phyloP scores from a whole-genome alignment of 2,888 invertebrate genomes.

The Morinoia aosen region DNA sequence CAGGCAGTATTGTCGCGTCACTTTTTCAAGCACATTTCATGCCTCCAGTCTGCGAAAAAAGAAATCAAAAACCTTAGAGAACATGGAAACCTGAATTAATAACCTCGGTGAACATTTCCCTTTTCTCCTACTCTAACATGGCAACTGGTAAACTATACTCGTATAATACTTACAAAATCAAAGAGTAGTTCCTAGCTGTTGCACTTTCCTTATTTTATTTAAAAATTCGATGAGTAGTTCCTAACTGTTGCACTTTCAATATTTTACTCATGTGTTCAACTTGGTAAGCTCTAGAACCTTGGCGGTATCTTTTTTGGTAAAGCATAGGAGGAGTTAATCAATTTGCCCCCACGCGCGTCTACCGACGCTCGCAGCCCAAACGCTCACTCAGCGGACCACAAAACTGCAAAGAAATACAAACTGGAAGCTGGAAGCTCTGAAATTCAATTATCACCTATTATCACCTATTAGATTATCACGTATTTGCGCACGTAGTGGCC shows the following conservation, averaged over 20 bases:
- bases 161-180: background rate
- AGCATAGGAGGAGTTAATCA: no score
- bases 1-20: background rate
- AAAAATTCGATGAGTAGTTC: no score
- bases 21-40: background rate
- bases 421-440: background rate
- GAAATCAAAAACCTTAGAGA: background rate
- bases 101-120: background rate
- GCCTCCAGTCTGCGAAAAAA: background rate
- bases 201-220: no score
- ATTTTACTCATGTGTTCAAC: no score
- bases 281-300: no score
- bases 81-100: background rate
- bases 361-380: background rate
- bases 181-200: no score
- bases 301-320: no score
- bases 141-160: background rate
- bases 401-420: background rate
- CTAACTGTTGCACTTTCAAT: no score
- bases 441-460: background rate
- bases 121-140: background rate
- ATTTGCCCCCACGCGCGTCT: background rate
- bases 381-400: background rate
- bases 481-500: background rate
- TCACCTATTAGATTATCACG: background rate